Percentiles rank a stretch among this genome's conserved stretches.
phyloP scores from a whole-genome alignment of 2,113 vertebrate genomes.

The Gambusia holbrooki region DNA sequence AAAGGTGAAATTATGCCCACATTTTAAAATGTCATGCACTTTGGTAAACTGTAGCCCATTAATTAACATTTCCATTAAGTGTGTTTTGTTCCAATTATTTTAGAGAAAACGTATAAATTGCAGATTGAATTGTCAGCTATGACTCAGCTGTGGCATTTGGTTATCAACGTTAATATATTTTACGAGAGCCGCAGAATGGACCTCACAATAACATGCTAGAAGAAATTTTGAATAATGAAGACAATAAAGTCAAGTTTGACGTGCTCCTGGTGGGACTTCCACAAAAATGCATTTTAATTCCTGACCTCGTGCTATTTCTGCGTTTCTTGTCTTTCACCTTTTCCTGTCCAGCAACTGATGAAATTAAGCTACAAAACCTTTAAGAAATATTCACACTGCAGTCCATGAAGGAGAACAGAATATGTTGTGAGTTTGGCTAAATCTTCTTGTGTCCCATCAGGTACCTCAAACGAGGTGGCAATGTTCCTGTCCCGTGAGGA shows the following conservation, averaged over 20 bases:
- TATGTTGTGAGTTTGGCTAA: neutral
- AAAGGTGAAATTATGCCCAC: neutral
- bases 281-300: neutral
- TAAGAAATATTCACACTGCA: neutral
- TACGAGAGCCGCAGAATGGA: constrained; percentile 2
- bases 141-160: constrained; percentile 8
- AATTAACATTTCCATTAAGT: neutral
- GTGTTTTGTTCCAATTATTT: neutral
- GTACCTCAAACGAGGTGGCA: constrained; percentile 94
- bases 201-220: neutral
- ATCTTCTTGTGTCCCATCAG: constrained; percentile 70
- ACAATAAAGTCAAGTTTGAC: neutral
- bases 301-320: neutral
- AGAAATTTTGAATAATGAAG: neutral
- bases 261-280: too few relatives aligned
- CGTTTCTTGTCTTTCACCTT: neutral
- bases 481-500: constrained; percentile 93
- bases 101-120: constrained; percentile 1
- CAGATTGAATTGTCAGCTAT: neutral
- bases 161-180: constrained; percentile 5
- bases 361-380: neutral
- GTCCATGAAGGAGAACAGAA: neutral
- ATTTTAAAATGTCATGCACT: neutral
- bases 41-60: neutral
- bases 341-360: neutral